phyloP scores from a whole-genome alignment of 2,113 vertebrate genomes.

The Excalfactoria chinensis region DNA sequence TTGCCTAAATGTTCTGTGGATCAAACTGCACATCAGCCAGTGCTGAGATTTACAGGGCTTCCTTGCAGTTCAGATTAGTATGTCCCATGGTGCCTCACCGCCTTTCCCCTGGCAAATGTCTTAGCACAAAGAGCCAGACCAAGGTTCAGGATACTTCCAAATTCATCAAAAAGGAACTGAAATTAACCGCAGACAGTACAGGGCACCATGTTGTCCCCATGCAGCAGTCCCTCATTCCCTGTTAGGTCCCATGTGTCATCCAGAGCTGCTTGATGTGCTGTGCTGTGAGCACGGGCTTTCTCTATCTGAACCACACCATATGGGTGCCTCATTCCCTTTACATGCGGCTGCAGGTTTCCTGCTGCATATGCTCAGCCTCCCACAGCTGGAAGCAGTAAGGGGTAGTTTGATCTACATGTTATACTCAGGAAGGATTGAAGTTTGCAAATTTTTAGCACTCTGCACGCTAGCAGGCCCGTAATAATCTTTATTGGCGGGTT shows the following conservation, averaged over 20 bases:
- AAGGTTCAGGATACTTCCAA: neutral
- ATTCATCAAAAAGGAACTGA: neutral
- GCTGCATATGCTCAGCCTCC: neutral
- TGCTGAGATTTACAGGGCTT: neutral
- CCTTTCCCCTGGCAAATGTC: neutral
- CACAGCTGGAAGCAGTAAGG: conserved; percentile 54
- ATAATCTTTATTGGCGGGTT: neutral
- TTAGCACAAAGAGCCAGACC: neutral
- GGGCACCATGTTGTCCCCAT: no score
- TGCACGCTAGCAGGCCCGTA: neutral
- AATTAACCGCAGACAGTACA: neutral
- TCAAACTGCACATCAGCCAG: neutral
- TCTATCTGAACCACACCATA: neutral
- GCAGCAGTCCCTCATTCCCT: neutral
- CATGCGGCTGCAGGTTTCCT: neutral
- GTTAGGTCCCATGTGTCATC: rapidly evolving
- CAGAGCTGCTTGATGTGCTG: neutral
- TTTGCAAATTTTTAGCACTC: conserved; percentile 36
- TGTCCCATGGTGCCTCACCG: rapidly evolving
- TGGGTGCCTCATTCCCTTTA: neutral
- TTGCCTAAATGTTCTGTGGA: neutral
- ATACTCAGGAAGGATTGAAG: neutral
- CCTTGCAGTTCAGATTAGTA: neutral
- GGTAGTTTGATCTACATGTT: neutral
- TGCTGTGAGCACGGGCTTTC: neutral